Conservation (phyloP, 2,888 invertebrate species). For the Diarsia mendica region DNA sequence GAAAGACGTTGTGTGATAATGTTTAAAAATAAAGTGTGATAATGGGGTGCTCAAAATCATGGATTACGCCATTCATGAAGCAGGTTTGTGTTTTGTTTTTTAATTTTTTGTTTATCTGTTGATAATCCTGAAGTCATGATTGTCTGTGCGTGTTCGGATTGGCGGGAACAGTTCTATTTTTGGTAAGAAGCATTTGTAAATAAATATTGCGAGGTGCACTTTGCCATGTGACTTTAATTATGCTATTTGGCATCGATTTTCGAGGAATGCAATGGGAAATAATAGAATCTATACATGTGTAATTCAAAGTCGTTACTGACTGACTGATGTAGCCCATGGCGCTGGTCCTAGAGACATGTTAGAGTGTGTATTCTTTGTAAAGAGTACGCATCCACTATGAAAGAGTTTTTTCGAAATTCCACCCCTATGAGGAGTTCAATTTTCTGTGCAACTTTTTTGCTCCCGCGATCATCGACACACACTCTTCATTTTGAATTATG, state of each 20-base stretch:
- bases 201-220: slow-evolving; percentile 25
- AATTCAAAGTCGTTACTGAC: too few species aligned
- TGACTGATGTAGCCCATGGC: too few species aligned
- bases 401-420: too few species aligned
- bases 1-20: slow-evolving; percentile 32
- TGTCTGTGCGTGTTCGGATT: slow-evolving; percentile 11
- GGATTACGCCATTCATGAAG: slow-evolving; percentile 57
- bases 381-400: too few species aligned
- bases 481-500: too few species aligned
- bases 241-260: background rate
- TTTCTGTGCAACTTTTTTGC: too few species aligned
- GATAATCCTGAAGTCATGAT: background rate
- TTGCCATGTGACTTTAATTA: background rate
- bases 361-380: too few species aligned
- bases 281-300: background rate
- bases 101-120: slow-evolving; percentile 6
- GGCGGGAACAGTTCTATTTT: slow-evolving; percentile 22
- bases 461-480: too few species aligned
- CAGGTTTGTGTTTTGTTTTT: slow-evolving; percentile 50
- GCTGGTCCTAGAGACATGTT: too few species aligned
- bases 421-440: too few species aligned
- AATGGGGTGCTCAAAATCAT: slow-evolving; percentile 40
- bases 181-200: slow-evolving; percentile 23
- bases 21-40: slow-evolving; percentile 12
- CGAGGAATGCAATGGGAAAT: background rate